phyloP scores from a whole-genome alignment of 2,113 vertebrate species.

The Dicaeum eximium region DNA sequence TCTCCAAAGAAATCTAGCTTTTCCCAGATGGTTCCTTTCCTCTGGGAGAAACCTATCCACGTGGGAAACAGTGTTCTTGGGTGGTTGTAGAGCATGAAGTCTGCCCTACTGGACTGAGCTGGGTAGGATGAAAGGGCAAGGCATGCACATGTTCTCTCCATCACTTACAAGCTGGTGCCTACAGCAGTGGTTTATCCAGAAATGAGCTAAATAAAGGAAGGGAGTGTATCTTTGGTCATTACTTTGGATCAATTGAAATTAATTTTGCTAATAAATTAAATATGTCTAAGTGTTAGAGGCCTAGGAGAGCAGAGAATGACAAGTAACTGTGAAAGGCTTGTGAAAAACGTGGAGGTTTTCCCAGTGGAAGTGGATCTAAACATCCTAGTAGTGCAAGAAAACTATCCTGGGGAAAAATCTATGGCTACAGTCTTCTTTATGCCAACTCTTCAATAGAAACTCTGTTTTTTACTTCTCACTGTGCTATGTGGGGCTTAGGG shows the following conservation, averaged over 20 bases:
- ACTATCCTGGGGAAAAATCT: neutral
- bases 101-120: neutral
- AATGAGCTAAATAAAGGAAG: neutral
- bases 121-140: neutral
- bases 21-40: neutral
- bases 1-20: neutral
- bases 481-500: neutral
- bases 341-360: rapidly evolving
- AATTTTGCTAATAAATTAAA: neutral
- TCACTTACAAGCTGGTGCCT: neutral
- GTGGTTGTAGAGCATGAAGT: neutral
- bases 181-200: neutral
- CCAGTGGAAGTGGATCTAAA: neutral
- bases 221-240: neutral
- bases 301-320: neutral
- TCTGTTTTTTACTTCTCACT: neutral
- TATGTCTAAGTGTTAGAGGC: neutral
- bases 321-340: neutral
- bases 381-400: neutral
- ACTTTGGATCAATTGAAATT: neutral
- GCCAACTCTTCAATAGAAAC: neutral
- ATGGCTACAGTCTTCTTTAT: neutral
- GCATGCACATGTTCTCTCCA: neutral
- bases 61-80: neutral
- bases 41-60: neutral